Evolutionary conservation across 2,113 vertebrate genomes (phyloP).

Genomic region (Steatornis caripensis): DNA sequence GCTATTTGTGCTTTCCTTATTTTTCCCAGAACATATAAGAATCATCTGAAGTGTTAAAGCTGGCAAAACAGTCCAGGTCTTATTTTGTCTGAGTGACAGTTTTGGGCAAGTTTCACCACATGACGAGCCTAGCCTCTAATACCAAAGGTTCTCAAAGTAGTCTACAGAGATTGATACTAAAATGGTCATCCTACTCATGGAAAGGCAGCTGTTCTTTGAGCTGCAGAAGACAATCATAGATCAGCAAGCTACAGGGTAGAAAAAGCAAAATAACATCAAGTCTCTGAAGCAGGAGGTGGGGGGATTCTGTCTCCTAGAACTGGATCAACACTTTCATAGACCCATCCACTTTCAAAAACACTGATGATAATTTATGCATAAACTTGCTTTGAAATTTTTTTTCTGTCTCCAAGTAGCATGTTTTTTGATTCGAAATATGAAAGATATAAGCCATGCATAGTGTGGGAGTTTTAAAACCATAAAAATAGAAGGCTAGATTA

Average conservation of each 20-base stretch:
- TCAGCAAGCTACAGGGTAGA: not conserved
- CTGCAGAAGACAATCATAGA: not conserved
- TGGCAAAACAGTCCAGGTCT: not conserved
- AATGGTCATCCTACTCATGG: not conserved
- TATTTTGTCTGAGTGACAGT: not conserved
- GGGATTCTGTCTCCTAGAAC: not conserved
- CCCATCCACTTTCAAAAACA: not conserved
- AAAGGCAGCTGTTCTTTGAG: not conserved
- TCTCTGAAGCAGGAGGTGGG: not conserved
- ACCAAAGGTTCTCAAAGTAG: not conserved
- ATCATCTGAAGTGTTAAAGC: not conserved
- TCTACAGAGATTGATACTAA: not conserved
- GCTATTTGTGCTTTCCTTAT: not conserved
- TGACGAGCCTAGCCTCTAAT: not conserved
- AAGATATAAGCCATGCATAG: not conserved
- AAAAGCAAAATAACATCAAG: not conserved
- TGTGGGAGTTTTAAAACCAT: not conserved
- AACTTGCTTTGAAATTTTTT: not conserved
- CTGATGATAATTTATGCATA: not conserved
- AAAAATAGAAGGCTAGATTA: not conserved
- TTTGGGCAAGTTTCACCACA: not conserved
- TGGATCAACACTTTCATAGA: not conserved
- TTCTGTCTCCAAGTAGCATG: not conserved
- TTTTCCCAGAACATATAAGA: not conserved
- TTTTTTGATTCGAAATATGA: not conserved